These are phyloP conservation scores for Netelia virgata DNA, from an alignment of 2,888 invertebrate species.

Conservation along the genomic window DNA sequence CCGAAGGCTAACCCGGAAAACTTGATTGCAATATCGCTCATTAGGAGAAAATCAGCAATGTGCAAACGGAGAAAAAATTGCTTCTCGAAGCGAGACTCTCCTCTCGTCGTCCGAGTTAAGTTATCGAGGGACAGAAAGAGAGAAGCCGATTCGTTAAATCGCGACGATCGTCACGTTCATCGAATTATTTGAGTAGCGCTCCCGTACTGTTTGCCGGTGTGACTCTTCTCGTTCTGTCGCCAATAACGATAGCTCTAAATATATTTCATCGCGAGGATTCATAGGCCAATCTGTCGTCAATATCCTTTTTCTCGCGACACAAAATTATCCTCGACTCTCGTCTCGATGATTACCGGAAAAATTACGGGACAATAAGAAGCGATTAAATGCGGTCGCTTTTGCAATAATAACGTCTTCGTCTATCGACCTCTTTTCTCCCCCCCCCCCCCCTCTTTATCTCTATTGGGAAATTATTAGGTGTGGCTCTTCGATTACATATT, in stretches of 20 bases:
- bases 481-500: too few species aligned
- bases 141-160: conserved; percentile 48
- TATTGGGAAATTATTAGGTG: neutral
- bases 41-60: conserved; percentile 30
- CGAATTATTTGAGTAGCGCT: conserved; percentile 61
- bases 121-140: conserved; percentile 32
- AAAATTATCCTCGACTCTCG: conserved; percentile 20
- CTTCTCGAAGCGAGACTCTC: neutral
- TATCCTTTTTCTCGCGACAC: neutral
- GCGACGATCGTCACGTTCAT: conserved; percentile 59
- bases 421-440: neutral
- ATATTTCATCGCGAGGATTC: conserved; percentile 20
- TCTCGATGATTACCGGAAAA: conserved; percentile 65
- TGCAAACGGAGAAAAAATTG: conserved; percentile 7
- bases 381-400: conserved; percentile 57
- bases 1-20: conserved; percentile 44
- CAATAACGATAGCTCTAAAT: conserved; percentile 55
- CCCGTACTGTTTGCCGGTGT: conserved; percentile 20
- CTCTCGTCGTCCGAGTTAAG: neutral
- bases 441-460: conserved; percentile 5
- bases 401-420: conserved; percentile 54
- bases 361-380: conserved; percentile 67
- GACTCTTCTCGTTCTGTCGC: conserved; percentile 17
- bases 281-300: conserved; percentile 29
- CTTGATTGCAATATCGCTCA: conserved; percentile 63